These are phyloP conservation scores for Saxidomus purpurata DNA, from an alignment of 1,140 invertebrate species.

Conservation along the genomic window DNA sequence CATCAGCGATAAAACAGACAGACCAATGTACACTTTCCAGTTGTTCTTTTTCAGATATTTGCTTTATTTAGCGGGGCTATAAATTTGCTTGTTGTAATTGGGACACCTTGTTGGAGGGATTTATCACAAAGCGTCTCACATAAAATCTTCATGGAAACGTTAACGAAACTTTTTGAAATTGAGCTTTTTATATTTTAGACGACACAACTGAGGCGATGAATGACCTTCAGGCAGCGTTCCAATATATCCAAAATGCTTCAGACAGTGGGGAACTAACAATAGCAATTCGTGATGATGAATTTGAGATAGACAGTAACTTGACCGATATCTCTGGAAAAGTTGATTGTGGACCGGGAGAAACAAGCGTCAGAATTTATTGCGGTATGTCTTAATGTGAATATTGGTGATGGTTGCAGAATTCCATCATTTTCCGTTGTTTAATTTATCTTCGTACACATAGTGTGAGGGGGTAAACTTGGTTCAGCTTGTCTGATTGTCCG, in stretches of 20 bases:
- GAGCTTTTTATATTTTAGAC: not conserved
- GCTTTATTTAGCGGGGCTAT: no score
- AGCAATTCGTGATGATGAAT: not conserved
- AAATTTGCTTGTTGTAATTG: no score
- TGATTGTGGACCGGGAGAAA: slow-evolving; percentile 12
- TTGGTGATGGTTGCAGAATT: not conserved
- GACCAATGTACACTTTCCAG: no score
- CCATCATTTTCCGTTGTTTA: not conserved
- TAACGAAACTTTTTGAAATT: no score
- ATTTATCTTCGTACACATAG: not conserved
- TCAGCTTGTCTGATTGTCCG: no score
- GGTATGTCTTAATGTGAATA: not conserved
- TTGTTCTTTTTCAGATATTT: no score
- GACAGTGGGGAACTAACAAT: slow-evolving; percentile 1
- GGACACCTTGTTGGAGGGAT: no score
- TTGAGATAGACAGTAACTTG: not conserved
- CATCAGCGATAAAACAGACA: no score
- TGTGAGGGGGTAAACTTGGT: not conserved
- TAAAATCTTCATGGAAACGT: no score
- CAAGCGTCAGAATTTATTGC: not conserved
- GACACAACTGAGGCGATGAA: not conserved
- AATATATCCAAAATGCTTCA: not conserved
- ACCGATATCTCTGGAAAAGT: not conserved
- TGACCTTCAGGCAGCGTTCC: not conserved
- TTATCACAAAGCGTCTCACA: no score